phyloP scores from a whole-genome alignment of 1,140 invertebrate species.

The Sinonovacula constricta region DNA sequence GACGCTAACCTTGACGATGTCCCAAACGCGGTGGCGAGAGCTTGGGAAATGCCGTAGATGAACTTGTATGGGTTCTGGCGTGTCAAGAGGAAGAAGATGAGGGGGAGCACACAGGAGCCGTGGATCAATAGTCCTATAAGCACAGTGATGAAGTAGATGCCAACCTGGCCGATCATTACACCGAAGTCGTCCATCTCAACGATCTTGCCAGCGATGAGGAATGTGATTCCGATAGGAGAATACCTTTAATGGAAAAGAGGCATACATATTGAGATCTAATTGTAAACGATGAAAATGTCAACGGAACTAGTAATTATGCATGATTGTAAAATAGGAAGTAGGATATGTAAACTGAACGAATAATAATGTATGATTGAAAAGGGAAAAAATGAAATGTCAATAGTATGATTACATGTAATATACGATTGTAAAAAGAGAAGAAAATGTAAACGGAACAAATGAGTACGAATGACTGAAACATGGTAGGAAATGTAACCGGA shows the following conservation, averaged over 20 bases:
- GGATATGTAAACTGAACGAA: no score
- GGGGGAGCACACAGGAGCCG: constrained; percentile 91
- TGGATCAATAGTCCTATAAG: constrained; percentile 93
- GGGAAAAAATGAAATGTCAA: no score
- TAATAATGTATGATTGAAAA: no score
- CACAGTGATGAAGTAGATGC: constrained; percentile 95
- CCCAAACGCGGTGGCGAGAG: constrained; percentile 83
- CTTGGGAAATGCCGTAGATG: constrained; percentile 82
- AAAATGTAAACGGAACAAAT: no score
- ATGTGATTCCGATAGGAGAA: constrained; percentile 94
- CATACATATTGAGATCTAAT: no score
- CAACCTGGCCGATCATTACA: constrained; percentile 90
- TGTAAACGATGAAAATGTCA: no score
- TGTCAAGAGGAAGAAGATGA: constrained; percentile 82
- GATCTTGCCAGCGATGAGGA: constrained; percentile 93
- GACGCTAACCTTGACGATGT: constrained; percentile 78
- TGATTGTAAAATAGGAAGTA: no score
- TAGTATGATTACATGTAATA: no score
- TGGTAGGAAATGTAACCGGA: no score
- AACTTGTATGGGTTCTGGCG: constrained; percentile 82
- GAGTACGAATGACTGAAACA: no score
- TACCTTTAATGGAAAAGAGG: constrained; percentile 87
- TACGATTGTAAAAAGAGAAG: no score
- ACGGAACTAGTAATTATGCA: no score
- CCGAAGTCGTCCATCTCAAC: constrained; percentile 91